These are phyloP conservation scores for Bos taurus DNA, from an alignment of 2,113 vertebrate genomes.

Conservation along the genomic window ARS-UCD2.0 NC_037338.1:73141001-73141500, in stretches of 20 bases:
- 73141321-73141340: not conserved
- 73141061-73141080: slow-evolving; percentile 52
- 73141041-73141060: slow-evolving; percentile 43
- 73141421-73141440: not conserved
- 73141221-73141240: not conserved
- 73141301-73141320: slow-evolving; percentile 18
- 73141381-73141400: not conserved
- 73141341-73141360: not conserved
- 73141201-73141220: slow-evolving; percentile 18
- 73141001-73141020: slow-evolving; percentile 27
- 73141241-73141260: slow-evolving; percentile 37
- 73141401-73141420: not conserved
- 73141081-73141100: slow-evolving; percentile 48
- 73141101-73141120: slow-evolving; percentile 42
- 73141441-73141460: not conserved
- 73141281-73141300: not conserved
- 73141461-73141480: not conserved
- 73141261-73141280: not conserved
- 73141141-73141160: slow-evolving; percentile 41
- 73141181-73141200: slow-evolving; percentile 27
- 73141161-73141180: slow-evolving; percentile 4
- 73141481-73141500: not conserved
- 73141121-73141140: slow-evolving; percentile 25
- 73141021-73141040: slow-evolving; percentile 13
- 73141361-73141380: not conserved